Conservation (phyloP, 2,797 vertebrate species). For the Betta splendens region DNA sequence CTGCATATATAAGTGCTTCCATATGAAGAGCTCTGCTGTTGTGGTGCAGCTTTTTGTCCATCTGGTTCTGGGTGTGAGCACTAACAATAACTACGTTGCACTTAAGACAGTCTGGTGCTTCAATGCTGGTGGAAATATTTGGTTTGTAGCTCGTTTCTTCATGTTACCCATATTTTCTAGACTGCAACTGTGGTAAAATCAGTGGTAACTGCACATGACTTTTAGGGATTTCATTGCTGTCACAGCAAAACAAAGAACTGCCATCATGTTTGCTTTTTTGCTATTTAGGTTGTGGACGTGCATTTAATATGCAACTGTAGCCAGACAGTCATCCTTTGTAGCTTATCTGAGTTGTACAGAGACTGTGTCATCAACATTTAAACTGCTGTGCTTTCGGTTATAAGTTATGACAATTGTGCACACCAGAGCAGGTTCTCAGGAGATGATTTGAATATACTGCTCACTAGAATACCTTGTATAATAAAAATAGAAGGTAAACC, state of each 20-base stretch:
- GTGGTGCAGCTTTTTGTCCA: constrained; percentile 48
- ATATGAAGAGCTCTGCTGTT: constrained; percentile 64
- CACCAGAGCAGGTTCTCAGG: constrained; percentile 1
- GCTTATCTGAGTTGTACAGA: constrained; percentile 1
- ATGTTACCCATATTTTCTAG: constrained; percentile 14
- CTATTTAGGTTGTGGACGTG: background rate
- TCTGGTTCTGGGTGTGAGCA: constrained; percentile 50
- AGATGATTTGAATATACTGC: background rate
- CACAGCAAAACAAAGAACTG: background rate
- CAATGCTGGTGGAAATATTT: constrained; percentile 6
- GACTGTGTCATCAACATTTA: constrained; percentile 5
- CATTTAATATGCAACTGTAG: constrained; percentile 10
- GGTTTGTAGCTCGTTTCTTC: constrained; percentile 15
- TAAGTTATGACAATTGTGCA: constrained; percentile 1
- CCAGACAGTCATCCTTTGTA: background rate
- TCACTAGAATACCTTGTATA: background rate
- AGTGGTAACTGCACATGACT: background rate
- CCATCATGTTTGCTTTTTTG: background rate
- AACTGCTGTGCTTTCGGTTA: constrained; percentile 5
- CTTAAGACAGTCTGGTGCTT: background rate
- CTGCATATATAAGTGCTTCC: constrained; percentile 72
- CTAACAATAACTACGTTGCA: constrained; percentile 14
- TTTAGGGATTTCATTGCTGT: background rate
- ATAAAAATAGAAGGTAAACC: background rate
- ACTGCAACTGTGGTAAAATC: background rate